These are phyloP conservation scores for Trogon melanurus DNA, from an alignment of 2,113 vertebrate genomes.

Conservation along the genomic window DNA sequence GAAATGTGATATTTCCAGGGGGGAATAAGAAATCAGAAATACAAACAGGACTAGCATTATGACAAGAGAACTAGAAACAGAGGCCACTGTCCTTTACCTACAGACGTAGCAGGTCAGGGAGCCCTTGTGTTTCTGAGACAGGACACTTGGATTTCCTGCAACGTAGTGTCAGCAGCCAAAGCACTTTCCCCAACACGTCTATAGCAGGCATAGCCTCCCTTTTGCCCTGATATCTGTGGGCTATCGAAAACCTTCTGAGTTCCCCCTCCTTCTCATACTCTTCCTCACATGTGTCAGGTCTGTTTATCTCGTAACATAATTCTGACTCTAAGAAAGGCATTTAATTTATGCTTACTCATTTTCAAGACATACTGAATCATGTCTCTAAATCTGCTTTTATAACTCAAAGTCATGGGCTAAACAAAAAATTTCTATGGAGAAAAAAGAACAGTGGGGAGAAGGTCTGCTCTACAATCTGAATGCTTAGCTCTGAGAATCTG, in stretches of 20 bases:
- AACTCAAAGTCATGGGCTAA: background rate
- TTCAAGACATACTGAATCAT: background rate
- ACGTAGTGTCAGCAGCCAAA: background rate
- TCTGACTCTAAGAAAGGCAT: background rate
- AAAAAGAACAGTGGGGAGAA: background rate
- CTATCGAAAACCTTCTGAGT: background rate
- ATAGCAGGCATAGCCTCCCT: background rate
- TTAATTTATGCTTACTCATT: background rate
- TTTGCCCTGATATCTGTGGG: background rate
- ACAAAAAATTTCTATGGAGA: background rate
- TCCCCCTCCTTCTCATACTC: background rate
- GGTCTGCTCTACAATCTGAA: background rate
- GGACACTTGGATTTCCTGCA: background rate
- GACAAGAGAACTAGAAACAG: background rate
- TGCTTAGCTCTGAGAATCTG: background rate
- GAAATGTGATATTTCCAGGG: background rate
- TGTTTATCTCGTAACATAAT: background rate
- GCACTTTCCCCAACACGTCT: background rate
- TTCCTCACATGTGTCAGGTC: background rate
- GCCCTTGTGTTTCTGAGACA: background rate
- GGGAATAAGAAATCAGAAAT: background rate
- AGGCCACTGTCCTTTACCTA: background rate
- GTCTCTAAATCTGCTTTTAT: background rate
- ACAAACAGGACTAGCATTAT: background rate
- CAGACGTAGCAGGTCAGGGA: background rate